A percentile compares a stretch with the other conserved stretches of the same genome.
These are phyloP conservation scores for Diachasma alloeum DNA, from an alignment of 1,140 invertebrate species.

Conservation along the genomic window DNA sequence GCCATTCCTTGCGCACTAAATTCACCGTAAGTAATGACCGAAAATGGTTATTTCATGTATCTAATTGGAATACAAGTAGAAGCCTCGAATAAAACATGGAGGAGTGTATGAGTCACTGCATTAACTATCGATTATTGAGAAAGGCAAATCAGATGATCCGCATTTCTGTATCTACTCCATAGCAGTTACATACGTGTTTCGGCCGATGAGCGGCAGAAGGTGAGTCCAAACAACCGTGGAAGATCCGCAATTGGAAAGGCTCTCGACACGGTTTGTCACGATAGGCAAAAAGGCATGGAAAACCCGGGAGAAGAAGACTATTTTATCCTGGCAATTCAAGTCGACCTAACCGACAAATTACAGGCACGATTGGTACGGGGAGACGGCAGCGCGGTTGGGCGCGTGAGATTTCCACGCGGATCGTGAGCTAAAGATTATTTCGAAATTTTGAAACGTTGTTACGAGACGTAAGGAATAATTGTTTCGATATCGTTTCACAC, in stretches of 20 bases:
- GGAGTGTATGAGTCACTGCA: background rate
- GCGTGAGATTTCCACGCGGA: slow-evolving; percentile 31
- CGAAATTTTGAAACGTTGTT: slow-evolving; percentile 27
- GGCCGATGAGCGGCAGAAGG: background rate
- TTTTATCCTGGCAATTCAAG: slow-evolving; percentile 20
- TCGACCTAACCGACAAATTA: slow-evolving; percentile 34
- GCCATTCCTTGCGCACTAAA: no score
- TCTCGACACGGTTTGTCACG: background rate
- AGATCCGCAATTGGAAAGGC: background rate
- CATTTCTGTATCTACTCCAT: background rate
- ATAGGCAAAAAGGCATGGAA: background rate
- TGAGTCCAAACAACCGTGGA: background rate
- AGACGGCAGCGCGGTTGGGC: slow-evolving; percentile 7
- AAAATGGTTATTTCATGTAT: no score
- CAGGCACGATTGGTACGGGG: slow-evolving; percentile 19
- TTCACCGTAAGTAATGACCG: no score
- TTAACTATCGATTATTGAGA: slow-evolving; percentile 27
- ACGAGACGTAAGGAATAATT: slow-evolving; percentile 31
- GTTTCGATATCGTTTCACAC: slow-evolving; percentile 30
- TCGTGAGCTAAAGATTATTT: slow-evolving; percentile 21
- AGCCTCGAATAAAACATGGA: background rate
- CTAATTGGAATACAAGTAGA: background rate
- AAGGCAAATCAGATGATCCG: slow-evolving; percentile 16
- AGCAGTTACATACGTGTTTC: background rate
- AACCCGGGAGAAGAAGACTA: background rate